These are phyloP conservation scores for Platanista minor DNA, from an alignment of 2,113 vertebrate species.

Conservation along the genomic window DNA sequence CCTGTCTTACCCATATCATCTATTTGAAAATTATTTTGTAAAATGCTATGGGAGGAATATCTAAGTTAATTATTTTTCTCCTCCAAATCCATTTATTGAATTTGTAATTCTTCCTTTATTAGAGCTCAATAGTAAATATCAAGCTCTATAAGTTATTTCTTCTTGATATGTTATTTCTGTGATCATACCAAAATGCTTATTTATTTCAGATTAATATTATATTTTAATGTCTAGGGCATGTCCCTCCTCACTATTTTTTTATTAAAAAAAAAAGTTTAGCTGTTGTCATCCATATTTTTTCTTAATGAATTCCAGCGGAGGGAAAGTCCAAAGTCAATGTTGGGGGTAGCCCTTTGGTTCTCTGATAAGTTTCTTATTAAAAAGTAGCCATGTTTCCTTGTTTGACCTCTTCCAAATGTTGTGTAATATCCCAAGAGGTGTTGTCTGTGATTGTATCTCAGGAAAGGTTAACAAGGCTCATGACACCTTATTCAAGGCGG, in stretches of 20 bases:
- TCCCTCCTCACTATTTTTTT: neutral
- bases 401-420: slow-evolving; percentile 7
- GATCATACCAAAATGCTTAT: neutral
- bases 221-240: neutral
- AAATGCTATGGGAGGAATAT: neutral
- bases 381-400: neutral
- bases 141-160: neutral
- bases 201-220: slow-evolving; percentile 5
- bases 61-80: neutral
- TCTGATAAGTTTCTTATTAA: neutral
- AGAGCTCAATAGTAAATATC: neutral
- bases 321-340: neutral
- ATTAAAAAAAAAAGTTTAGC: neutral
- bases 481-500: neutral
- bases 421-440: neutral
- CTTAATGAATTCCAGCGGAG: neutral
- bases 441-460: neutral
- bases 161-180: neutral
- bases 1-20: neutral
- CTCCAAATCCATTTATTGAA: neutral
- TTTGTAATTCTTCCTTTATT: slow-evolving; percentile 35
- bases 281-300: neutral
- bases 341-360: neutral
- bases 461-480: neutral
- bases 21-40: slow-evolving; percentile 35